These are phyloP conservation scores for Erebia aethiops DNA, from an alignment of 2,888 invertebrate species.

Conservation along the genomic window DNA sequence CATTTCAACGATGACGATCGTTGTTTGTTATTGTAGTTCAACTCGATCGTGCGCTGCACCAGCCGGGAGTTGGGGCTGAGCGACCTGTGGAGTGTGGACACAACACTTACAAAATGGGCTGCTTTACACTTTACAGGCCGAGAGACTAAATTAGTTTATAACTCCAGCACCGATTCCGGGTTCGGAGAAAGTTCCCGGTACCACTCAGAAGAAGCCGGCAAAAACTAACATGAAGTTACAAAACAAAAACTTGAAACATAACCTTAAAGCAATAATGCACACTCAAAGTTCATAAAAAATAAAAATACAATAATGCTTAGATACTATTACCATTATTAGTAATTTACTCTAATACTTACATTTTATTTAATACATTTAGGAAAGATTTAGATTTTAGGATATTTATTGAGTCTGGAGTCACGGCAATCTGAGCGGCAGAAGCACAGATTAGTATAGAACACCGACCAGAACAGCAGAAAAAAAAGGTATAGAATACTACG, in stretches of 20 bases:
- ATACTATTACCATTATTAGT: neutral
- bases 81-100: slow-evolving; percentile 56
- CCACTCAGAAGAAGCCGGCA: neutral
- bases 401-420: no score
- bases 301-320: neutral
- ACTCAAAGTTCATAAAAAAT: neutral
- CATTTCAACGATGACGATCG: slow-evolving; percentile 81
- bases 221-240: slow-evolving; percentile 16
- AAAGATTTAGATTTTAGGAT: no score
- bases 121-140: neutral
- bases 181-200: neutral
- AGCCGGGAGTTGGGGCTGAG: slow-evolving; percentile 65
- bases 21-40: slow-evolving; percentile 77
- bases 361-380: no score
- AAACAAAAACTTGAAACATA: slow-evolving; percentile 29
- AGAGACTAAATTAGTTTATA: neutral
- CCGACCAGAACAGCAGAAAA: no score
- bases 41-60: slow-evolving; percentile 79
- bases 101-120: neutral
- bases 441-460: no score
- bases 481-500: no score
- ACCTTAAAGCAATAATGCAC: neutral
- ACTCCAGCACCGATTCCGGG: neutral
- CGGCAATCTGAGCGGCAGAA: no score
- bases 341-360: neutral